Conservation (phyloP, 92 coral and sea anemone genomes). For the Anthopleura xanthogrammica region DNA sequence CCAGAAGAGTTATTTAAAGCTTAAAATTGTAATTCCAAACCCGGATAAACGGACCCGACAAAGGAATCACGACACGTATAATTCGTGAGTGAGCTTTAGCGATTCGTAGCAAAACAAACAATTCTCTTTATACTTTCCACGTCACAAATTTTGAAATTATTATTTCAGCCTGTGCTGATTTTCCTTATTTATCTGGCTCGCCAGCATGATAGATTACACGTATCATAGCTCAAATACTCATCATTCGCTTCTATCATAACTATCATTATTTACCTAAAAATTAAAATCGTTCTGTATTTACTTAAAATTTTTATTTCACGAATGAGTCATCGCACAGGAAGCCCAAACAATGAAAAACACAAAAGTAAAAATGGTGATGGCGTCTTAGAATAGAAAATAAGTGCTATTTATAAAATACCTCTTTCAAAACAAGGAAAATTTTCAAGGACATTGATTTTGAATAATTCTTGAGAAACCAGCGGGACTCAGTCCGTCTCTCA, state of each 20-base stretch:
- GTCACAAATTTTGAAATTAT: not conserved
- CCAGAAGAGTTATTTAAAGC: too few relatives aligned
- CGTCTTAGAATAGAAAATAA: too few relatives aligned
- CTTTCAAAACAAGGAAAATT: too few relatives aligned
- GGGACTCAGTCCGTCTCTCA: too few relatives aligned
- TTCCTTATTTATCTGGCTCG: not conserved
- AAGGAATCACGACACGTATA: not conserved
- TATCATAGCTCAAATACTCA: not conserved
- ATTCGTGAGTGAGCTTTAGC: not conserved
- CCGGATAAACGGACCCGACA: too few relatives aligned
- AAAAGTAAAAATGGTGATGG: too few relatives aligned
- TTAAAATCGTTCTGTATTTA: not conserved
- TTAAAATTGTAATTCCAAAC: too few relatives aligned
- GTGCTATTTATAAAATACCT: too few relatives aligned
- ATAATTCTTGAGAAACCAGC: too few relatives aligned
- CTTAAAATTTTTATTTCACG: not conserved
- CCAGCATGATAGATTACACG: not conserved
- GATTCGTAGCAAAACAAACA: not conserved
- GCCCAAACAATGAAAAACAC: not conserved
- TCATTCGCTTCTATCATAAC: not conserved
- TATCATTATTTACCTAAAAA: not conserved
- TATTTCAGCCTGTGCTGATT: not conserved
- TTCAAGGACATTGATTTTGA: too few relatives aligned
- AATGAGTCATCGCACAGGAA: not conserved
- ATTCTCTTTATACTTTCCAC: not conserved